These are phyloP conservation scores for Hylomyscus alleni DNA, from an alignment of 2,797 vertebrate genomes.

Conservation along the genomic window DNA sequence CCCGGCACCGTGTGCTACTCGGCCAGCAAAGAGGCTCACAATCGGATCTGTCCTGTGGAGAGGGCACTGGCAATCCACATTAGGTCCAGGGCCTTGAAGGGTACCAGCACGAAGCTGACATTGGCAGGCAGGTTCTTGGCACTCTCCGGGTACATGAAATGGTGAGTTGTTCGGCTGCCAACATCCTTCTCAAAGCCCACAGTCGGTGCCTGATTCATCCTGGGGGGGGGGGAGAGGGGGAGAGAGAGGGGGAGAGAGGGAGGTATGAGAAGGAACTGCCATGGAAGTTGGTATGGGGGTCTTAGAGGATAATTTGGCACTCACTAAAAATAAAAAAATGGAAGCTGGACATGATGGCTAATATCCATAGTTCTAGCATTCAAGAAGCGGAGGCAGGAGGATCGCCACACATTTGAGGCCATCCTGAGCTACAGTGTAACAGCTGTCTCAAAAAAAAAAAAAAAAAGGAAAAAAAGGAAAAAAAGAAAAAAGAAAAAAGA, in stretches of 20 bases:
- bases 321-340: not conserved
- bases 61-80: slow-evolving; percentile 99
- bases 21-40: slow-evolving; percentile 89
- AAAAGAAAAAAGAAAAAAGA: no score
- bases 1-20: not conserved
- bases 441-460: not conserved
- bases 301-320: slow-evolving; percentile 13
- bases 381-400: not conserved
- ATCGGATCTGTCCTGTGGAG: slow-evolving; percentile 97
- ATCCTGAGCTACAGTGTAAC: not conserved
- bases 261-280: slow-evolving; percentile 33
- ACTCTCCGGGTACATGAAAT: slow-evolving; percentile 99
- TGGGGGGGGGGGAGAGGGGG: slow-evolving; percentile 80
- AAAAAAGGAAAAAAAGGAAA: no score
- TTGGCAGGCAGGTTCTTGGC: slow-evolving; percentile 98
- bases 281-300: not conserved
- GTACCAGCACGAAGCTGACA: slow-evolving; percentile 98
- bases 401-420: not conserved
- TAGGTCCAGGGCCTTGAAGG: slow-evolving; percentile 98
- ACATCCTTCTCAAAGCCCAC: slow-evolving; percentile 97
- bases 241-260: no score
- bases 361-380: no score
- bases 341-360: not conserved
- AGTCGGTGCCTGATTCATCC: slow-evolving; percentile 98
- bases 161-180: slow-evolving; percentile 96